Evolutionary conservation across 2,797 vertebrate species (phyloP).

Genomic region (Menidia menidia): DNA sequence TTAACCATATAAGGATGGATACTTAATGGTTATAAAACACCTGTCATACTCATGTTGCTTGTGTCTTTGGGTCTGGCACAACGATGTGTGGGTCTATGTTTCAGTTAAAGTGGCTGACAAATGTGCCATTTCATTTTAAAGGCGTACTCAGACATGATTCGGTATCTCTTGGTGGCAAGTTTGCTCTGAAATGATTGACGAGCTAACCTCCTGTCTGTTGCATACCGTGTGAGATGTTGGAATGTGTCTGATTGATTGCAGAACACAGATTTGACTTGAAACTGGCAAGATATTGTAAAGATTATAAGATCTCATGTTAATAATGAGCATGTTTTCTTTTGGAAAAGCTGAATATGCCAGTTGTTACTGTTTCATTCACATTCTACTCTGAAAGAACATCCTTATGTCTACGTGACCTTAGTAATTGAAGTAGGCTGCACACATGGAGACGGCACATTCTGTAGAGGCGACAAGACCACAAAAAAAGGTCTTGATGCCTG

Average conservation of each 20-base stretch:
- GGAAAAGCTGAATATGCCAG: not conserved
- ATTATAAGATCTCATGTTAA: not conserved
- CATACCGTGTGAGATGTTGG: too few species aligned
- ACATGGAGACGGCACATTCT: not conserved
- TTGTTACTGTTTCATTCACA: not conserved
- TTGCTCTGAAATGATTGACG: too few species aligned
- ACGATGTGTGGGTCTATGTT: too few species aligned
- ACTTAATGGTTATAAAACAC: too few species aligned
- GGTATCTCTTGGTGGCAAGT: too few species aligned
- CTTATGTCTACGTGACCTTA: not conserved
- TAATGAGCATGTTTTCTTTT: not conserved
- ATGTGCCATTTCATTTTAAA: conserved; percentile 47
- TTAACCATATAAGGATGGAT: too few species aligned
- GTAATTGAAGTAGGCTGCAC: not conserved
- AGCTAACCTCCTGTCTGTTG: too few species aligned
- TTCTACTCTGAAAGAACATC: not conserved
- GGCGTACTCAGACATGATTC: conserved; percentile 48
- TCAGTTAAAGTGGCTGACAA: conserved; percentile 27
- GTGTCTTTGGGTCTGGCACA: too few species aligned
- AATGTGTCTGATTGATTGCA: too few species aligned
- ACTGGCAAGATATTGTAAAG: not conserved
- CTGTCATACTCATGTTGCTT: too few species aligned
- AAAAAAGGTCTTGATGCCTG: not conserved
- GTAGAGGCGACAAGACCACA: not conserved
- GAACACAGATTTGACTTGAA: too few species aligned